phyloP scores from a whole-genome alignment of 2,888 invertebrate genomes.

The Sipha maydis region DNA sequence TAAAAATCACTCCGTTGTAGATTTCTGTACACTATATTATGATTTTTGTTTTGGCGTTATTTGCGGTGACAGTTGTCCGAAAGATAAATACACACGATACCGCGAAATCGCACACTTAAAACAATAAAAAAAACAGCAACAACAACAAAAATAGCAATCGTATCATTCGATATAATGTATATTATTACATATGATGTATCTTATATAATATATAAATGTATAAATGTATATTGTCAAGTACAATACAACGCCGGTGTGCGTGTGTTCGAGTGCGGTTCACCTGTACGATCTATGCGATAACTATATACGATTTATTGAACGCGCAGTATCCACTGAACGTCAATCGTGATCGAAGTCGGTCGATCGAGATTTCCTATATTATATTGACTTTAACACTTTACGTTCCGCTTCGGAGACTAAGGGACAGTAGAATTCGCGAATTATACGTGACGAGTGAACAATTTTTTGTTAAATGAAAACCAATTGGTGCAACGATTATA shows the following conservation, averaged over 20 bases:
- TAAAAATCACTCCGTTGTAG: neutral
- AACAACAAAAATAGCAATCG: too few species aligned
- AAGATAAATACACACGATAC: neutral
- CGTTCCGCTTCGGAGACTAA: neutral
- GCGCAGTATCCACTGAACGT: neutral
- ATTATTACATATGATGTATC: too few species aligned
- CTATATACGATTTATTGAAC: too few species aligned
- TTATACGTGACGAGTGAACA: neutral
- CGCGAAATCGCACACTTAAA: neutral
- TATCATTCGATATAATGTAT: too few species aligned
- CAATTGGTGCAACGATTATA: slow-evolving; percentile 33
- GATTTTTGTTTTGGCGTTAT: neutral
- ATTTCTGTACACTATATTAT: neutral
- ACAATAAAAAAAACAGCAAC: too few species aligned
- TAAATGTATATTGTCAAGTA: neutral
- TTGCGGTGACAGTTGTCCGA: neutral
- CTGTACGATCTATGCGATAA: neutral
- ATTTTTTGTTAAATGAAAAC: slow-evolving; percentile 49
- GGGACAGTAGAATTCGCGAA: neutral
- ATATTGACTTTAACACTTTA: neutral
- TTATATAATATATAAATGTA: neutral
- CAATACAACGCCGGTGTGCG: neutral
- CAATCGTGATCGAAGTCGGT: neutral
- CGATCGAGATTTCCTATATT: neutral
- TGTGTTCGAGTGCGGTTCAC: neutral